phyloP scores from a whole-genome alignment of 2,888 invertebrate genomes.

The Aporophyla lueneburgensis region DNA sequence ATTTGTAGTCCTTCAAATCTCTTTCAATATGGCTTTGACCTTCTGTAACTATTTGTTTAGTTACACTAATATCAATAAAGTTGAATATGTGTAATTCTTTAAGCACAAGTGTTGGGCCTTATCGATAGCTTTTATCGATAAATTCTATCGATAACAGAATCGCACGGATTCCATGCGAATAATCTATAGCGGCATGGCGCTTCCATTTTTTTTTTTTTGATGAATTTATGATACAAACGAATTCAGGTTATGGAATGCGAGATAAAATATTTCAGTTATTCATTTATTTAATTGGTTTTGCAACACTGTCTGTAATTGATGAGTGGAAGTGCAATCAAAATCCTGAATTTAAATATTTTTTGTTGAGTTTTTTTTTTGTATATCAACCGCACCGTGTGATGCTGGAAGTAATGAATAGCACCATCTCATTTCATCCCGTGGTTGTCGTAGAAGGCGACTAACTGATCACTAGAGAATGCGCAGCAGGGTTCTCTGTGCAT shows the following conservation, averaged over 20 bases:
- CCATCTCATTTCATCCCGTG: no score
- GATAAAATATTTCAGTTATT: slow-evolving; percentile 14
- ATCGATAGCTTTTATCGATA: slow-evolving; percentile 34
- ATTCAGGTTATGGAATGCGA: slow-evolving; percentile 25
- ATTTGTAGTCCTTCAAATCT: neutral
- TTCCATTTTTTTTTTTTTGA: neutral
- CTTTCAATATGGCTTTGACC: neutral
- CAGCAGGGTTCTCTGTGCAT: no score
- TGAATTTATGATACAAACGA: neutral
- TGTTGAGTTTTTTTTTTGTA: neutral
- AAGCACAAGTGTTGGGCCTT: slow-evolving; percentile 38
- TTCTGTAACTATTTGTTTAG: slow-evolving; percentile 15
- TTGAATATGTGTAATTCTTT: slow-evolving; percentile 23
- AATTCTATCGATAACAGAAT: slow-evolving; percentile 27
- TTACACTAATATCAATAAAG: slow-evolving; percentile 29
- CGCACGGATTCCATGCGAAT: slow-evolving; percentile 14
- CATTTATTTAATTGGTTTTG: slow-evolving; percentile 12
- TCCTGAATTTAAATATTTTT: neutral
- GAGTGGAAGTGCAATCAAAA: neutral
- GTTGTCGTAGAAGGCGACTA: no score
- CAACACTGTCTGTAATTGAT: neutral
- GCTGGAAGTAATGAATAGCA: no score
- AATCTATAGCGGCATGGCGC: neutral
- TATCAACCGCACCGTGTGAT: no score
- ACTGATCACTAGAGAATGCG: no score